These are phyloP conservation scores for Petaurus breviceps DNA, from an alignment of 2,113 vertebrate species.

Conservation along the genomic window DNA sequence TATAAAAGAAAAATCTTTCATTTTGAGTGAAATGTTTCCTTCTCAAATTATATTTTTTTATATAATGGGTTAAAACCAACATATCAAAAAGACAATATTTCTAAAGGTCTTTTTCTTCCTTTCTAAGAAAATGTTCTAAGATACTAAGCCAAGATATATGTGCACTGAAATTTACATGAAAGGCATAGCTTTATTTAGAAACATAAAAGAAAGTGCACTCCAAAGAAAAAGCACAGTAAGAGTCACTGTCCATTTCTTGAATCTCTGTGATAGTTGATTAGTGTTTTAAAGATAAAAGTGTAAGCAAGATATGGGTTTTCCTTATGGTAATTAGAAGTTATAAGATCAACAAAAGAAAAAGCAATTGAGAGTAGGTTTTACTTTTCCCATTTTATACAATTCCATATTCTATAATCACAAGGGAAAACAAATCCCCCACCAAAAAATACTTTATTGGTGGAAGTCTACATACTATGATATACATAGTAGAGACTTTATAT, in stretches of 20 bases:
- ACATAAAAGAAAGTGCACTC: constrained; percentile 7
- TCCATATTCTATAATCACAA: not conserved
- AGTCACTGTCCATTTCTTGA: constrained; percentile 25
- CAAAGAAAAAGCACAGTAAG: not conserved
- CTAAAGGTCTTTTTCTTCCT: constrained; percentile 28
- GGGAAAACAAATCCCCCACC: too few species aligned
- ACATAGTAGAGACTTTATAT: too few species aligned
- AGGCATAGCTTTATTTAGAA: constrained; percentile 49
- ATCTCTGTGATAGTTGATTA: not conserved
- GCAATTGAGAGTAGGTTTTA: not conserved
- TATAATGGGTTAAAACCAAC: not conserved
- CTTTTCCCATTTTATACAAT: not conserved
- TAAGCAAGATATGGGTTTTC: not conserved
- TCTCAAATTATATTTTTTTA: constrained; percentile 1
- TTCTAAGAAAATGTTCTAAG: constrained; percentile 19
- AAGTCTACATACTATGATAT: too few species aligned
- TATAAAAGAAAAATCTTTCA: not conserved
- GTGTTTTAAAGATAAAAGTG: constrained; percentile 9
- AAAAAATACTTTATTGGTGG: too few species aligned
- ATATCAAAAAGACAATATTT: constrained; percentile 8
- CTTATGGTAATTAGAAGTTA: constrained; percentile 9
- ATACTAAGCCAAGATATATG: constrained; percentile 18
- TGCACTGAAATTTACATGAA: constrained; percentile 46
- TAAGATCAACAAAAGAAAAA: not conserved
- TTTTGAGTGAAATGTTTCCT: constrained; percentile 11